phyloP scores from a whole-genome alignment of 2,797 vertebrate species.

The Scolopax rusticola region DNA sequence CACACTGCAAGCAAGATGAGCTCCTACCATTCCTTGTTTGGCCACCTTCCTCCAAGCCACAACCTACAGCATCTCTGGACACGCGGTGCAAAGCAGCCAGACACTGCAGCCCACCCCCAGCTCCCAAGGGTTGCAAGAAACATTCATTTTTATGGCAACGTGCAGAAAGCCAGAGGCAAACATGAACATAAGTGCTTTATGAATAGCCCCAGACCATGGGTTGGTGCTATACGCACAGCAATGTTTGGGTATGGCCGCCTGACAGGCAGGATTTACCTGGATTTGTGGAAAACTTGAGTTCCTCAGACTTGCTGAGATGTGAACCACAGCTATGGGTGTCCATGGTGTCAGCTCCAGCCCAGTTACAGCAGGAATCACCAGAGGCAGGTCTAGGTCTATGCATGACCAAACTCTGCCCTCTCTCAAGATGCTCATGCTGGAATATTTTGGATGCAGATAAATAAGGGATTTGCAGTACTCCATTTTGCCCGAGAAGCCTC shows the following conservation, averaged over 20 bases:
- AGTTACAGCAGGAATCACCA: neutral
- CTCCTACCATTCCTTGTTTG: neutral
- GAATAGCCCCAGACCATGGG: neutral
- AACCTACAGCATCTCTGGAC: neutral
- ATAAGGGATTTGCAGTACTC: neutral
- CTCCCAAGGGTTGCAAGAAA: neutral
- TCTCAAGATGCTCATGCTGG: neutral
- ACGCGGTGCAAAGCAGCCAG: neutral
- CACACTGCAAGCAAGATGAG: neutral
- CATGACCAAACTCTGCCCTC: neutral
- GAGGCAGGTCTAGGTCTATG: neutral
- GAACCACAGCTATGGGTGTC: rapidly evolving
- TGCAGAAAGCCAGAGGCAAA: neutral
- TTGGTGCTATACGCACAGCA: rapidly evolving
- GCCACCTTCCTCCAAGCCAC: neutral
- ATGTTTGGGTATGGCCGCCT: rapidly evolving
- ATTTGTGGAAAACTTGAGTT: neutral
- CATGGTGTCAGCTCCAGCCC: neutral
- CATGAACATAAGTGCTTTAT: rapidly evolving
- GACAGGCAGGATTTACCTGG: neutral
- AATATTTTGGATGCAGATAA: neutral
- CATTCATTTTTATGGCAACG: rapidly evolving
- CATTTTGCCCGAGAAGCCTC: neutral
- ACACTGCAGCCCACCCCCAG: neutral
- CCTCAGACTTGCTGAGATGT: neutral